phyloP scores from a whole-genome alignment of 2,113 vertebrate species.

The Tachuris rubrigastra region DNA sequence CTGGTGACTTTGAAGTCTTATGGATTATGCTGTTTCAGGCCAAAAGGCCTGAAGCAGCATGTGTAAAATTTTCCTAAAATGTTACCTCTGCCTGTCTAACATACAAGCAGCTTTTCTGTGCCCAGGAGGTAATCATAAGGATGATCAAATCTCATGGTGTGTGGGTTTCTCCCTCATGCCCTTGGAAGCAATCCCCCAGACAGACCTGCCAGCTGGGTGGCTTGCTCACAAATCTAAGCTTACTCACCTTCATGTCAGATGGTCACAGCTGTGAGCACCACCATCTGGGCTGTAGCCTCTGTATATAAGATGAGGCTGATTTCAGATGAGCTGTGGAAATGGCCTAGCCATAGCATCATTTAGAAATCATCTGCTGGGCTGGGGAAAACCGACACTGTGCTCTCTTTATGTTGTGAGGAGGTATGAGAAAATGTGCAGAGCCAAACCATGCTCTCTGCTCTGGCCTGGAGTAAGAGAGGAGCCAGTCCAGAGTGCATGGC shows the following conservation, averaged over 20 bases:
- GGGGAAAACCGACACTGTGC: background rate
- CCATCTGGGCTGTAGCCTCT: background rate
- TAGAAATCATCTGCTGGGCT: background rate
- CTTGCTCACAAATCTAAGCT: background rate
- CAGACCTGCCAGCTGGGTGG: constrained; percentile 41
- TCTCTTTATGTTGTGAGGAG: background rate
- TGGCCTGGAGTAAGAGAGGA: background rate
- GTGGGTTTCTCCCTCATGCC: background rate
- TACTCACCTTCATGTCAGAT: constrained; percentile 16
- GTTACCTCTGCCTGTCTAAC: background rate
- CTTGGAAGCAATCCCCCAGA: background rate
- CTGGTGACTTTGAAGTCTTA: constrained; percentile 1
- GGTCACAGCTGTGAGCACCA: background rate
- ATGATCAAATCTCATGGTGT: constrained; percentile 39
- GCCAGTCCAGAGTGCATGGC: background rate
- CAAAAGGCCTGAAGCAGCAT: background rate
- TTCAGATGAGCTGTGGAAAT: constrained; percentile 35
- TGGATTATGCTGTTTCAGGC: background rate
- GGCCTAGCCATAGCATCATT: background rate
- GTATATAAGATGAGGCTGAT: background rate
- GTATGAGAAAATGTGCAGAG: background rate
- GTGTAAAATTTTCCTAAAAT: constrained; percentile 22
- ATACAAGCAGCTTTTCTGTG: background rate
- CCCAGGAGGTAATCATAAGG: constrained; percentile 6
- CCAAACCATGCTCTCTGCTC: background rate